Conservation (phyloP, 2,888 invertebrate species). For the Amphipyra berbera region DNA sequence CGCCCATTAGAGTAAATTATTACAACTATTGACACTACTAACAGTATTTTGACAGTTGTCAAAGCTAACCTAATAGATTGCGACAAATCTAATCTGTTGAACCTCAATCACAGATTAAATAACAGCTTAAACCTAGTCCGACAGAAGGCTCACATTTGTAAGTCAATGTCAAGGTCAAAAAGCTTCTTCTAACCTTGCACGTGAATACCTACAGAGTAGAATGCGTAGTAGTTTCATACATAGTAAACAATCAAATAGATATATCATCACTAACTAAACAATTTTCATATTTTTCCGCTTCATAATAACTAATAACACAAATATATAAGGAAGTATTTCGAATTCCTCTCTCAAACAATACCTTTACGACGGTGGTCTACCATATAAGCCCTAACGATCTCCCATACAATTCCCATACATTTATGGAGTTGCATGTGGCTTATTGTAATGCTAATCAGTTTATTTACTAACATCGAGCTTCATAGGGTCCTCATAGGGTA, state of each 20-base stretch:
- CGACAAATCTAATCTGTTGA: neutral
- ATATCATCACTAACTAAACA: neutral
- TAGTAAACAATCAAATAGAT: neutral
- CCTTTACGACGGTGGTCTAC: slow-evolving; percentile 52
- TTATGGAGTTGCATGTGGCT: slow-evolving; percentile 27
- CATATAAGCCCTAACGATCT: slow-evolving; percentile 50
- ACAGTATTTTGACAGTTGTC: too few species aligned
- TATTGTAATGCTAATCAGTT: slow-evolving; percentile 46
- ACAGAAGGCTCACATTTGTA: too few species aligned
- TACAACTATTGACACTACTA: too few species aligned
- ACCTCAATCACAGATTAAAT: too few species aligned
- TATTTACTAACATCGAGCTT: slow-evolving; percentile 43
- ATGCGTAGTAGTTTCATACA: neutral
- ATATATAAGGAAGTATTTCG: slow-evolving; percentile 20
- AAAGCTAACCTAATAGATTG: too few species aligned
- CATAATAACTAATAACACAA: neutral
- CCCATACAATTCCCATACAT: slow-evolving; percentile 12
- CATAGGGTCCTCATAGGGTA: neutral
- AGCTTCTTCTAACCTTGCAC: too few species aligned
- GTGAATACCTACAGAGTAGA: too few species aligned
- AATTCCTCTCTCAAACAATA: slow-evolving; percentile 39
- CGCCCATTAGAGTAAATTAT: too few species aligned
- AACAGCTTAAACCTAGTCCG: too few species aligned
- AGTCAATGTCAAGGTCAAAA: too few species aligned
- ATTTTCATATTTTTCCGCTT: slow-evolving; percentile 6